Conservation (phyloP, 2,888 invertebrate genomes). For the Bombyx huttoni region DNA sequence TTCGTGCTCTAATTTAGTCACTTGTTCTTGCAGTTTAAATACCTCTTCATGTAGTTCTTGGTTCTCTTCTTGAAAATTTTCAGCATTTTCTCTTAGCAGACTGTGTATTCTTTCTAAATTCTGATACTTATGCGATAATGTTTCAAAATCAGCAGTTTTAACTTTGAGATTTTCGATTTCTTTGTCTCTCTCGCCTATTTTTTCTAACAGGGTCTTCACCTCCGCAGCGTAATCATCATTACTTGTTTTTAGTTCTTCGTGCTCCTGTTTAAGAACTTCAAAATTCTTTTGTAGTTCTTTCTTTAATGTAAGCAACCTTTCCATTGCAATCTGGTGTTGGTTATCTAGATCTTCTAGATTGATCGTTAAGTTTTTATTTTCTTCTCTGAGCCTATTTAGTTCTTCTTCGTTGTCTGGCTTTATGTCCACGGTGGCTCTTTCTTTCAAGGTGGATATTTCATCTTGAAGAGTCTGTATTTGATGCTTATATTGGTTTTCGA, state of each 20-base stretch:
- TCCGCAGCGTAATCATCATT: conserved; percentile 60
- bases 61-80: conserved; percentile 68
- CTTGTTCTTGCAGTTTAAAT: conserved; percentile 59
- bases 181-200: conserved; percentile 56
- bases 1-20: conserved; percentile 59
- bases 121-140: conserved; percentile 57
- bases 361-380: conserved; percentile 69
- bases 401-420: conserved; percentile 42
- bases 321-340: conserved; percentile 81
- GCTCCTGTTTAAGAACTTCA: conserved; percentile 55
- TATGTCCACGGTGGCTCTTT: conserved; percentile 30
- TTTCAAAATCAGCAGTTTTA: conserved; percentile 42
- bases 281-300: conserved; percentile 68
- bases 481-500: conserved; percentile 35
- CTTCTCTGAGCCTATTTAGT: conserved; percentile 63
- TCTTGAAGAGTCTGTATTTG: conserved; percentile 49
- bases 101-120: conserved; percentile 59
- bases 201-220: conserved; percentile 44
- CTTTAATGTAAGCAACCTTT: conserved; percentile 67
- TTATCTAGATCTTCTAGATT: conserved; percentile 81
- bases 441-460: conserved; percentile 52
- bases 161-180: conserved; percentile 37
- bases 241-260: conserved; percentile 51
- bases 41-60: conserved; percentile 66
- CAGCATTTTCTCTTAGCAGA: conserved; percentile 55